Evolutionary conservation across 2,797 vertebrate species (phyloP).

Genomic region (Bufotes viridis): DNA sequence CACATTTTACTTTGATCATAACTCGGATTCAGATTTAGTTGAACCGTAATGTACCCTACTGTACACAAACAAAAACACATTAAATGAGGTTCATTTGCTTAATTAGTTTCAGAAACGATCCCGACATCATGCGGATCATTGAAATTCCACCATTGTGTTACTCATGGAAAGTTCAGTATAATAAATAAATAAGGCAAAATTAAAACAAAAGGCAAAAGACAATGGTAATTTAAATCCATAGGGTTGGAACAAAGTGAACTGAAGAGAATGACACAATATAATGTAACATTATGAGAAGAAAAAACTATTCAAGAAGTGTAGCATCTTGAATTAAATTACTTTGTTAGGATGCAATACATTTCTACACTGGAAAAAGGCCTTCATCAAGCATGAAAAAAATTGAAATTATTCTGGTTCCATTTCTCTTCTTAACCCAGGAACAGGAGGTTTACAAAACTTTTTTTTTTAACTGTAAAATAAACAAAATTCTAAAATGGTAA

Average conservation of each 20-base stretch:
- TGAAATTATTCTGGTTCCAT: too few relatives aligned
- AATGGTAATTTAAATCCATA: neutral
- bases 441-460: too few relatives aligned
- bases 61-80: conserved; percentile 7
- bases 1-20: neutral
- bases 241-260: neutral
- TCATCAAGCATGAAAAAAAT: too few relatives aligned
- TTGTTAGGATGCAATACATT: too few relatives aligned
- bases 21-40: neutral
- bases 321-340: too few relatives aligned
- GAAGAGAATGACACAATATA: neutral
- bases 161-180: neutral
- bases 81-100: neutral
- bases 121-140: neutral
- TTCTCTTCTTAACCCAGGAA: too few relatives aligned
- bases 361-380: too few relatives aligned
- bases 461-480: too few relatives aligned
- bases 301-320: too few relatives aligned
- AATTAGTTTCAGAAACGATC: neutral
- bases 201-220: neutral
- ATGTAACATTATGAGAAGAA: neutral
- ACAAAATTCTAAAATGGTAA: too few relatives aligned
- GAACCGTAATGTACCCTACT: neutral
- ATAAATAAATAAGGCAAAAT: neutral
- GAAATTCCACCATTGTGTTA: neutral